Base-by-base conservation (phyloP, 2,113 vertebrate species). In the Actenoides hombroni region DNA sequence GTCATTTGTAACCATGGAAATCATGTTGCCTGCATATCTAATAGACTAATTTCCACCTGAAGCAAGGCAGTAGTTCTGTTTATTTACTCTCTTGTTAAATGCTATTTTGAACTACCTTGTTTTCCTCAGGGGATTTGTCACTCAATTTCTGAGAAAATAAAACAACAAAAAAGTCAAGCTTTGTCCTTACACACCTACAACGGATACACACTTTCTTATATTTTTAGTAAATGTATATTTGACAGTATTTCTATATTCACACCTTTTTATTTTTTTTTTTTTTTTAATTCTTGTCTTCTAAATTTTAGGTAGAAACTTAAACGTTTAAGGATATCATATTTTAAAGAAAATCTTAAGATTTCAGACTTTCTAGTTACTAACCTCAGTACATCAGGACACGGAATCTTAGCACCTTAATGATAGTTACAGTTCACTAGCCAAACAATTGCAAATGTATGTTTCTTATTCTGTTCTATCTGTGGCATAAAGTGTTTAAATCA, bases 1-100 rank as follows among this genome's bases (percentile, higher is more conserved):
- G 95, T 96, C 95, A 97, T 97, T 97, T 97, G 97, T 97, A 97
- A 97, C 97, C 97, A 97, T 97, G 97, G 97, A 96, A 97, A 97
- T 96, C 37, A 53, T 87, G 89, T 97, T 97, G 74, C 61, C 83
- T 97, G 96, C 90, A 92, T 97, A 95, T 92, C 80, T 97, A 97
- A 96, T 97, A 97, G 96, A 74, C 95, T 97, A 96, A 97, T 97
- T 97, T 97, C 81, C 94, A 95, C 94, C 82, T 73, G 95, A 97
- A 97, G 71, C 61, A 92, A 97, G 76, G 78, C 93, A 83, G 78
- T 68, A 93, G 85, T 94, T 95, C 82, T 97, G 90, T 96, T 97
- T 97, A 94, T 96, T 97, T 97, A 93, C 92, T 89, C 91, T 87
- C 83, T 95, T 96, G 78, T 93, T 97, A 97, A 97, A 96, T 94